phyloP scores from a whole-genome alignment of 1,140 invertebrate species.

The Sinonovacula constricta region DNA sequence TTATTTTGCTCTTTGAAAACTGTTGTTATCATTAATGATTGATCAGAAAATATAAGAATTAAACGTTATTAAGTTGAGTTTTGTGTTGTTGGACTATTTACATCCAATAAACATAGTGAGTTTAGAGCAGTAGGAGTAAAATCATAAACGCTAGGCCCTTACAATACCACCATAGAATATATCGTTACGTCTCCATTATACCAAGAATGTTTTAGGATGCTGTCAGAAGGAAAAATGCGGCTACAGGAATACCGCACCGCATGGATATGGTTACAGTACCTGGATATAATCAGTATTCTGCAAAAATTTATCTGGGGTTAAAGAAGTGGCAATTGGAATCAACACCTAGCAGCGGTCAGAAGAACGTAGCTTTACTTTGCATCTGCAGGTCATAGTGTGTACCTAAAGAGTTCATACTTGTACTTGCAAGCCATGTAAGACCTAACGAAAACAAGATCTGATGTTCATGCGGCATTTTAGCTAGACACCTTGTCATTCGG shows the following conservation, averaged over 20 bases:
- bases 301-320: conserved; percentile 59
- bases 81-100: too few species aligned
- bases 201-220: neutral
- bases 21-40: too few species aligned
- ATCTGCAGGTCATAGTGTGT: conserved; percentile 58
- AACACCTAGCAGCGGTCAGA: conserved; percentile 55
- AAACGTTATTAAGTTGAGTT: too few species aligned
- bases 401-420: conserved; percentile 50
- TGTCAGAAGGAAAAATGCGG: neutral
- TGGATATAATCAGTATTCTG: conserved; percentile 62
- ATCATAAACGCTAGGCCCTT: too few species aligned
- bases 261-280: conserved; percentile 61
- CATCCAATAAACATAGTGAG: too few species aligned
- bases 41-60: too few species aligned
- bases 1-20: too few species aligned
- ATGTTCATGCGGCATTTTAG: conserved; percentile 11
- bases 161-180: neutral
- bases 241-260: neutral
- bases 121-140: too few species aligned
- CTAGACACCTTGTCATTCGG: conserved; percentile 55
- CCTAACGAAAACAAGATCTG: too few species aligned
- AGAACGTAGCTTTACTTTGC: conserved; percentile 78
- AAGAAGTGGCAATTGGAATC: conserved; percentile 62
- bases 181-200: neutral
- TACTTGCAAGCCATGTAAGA: too few species aligned